Base-by-base conservation (phyloP, 2,888 invertebrate genomes). In the Tetranychus truncatus region DNA sequence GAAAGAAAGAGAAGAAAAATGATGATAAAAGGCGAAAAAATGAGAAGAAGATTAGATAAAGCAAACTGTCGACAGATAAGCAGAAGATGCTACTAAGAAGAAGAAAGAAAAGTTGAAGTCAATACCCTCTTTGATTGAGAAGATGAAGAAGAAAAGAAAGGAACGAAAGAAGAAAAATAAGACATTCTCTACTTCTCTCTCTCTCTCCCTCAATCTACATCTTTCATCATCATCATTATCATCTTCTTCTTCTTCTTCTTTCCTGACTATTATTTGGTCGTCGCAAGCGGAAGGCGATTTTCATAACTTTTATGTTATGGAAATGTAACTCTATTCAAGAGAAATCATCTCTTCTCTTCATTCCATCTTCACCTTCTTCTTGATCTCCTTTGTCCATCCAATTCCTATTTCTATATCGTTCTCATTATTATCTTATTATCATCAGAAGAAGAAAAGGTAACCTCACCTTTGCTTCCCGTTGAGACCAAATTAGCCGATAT, bases 291-390 rank as follows among this genome's bases (percentile, higher is more conserved):
- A 55, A 55, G 55, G 55, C 9, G 55, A 55, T 55, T 55, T 55
- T 55, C 21, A 11, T 24, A 69, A 20, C 20, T 20, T 69, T 24
- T 11, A 21, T 69, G 21, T 24, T 24, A 69, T 69, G 69, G 34
- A 69, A 69, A 69, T 69, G 69, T 69, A 69, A 24, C 69, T 69
- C 69, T 24, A 24, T 24, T 69, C 34, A 69, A 24, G 20, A 66
- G 18, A 20, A 20, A 69, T 20, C 69, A 3, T 69, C 21, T 24
- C 69, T 11, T 69, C 34, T 20, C 69, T 69, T 24, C 20, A 18
- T 69, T 69, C 20, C 21, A 8, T 21, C 21, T 24, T 69, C 69
- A 69, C 20, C 69, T 6, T 69, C 34, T 11, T 69, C 69, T 69
- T 21, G 11, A n/a, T 69, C 69, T 21, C 21, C 34, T 20, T 69